Base-by-base conservation (phyloP, 2,888 invertebrate species). In the Campopleginae sp. region DNA sequence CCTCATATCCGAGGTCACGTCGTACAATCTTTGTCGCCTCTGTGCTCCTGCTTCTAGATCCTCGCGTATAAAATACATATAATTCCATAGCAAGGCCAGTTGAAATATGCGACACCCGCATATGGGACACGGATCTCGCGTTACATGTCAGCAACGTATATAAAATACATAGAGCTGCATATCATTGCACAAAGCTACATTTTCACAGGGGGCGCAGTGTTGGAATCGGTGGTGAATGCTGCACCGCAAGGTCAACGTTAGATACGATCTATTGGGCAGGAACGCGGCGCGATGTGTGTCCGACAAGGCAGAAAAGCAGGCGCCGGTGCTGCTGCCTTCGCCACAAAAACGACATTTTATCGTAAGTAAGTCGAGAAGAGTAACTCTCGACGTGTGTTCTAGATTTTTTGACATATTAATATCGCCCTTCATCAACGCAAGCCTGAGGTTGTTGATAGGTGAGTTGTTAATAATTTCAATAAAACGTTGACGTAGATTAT, bases 41-140 rank as follows among this genome's bases (percentile, higher is more conserved):
- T 54, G 23, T 27, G 27, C 4, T 58, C 5, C 51, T 51, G n/a
- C 12, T 58, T 58, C 54, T 51, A 51, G n/a, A 51, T 51, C n/a
- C n/a, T n/a, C 48, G n/a, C 54, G 27, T 27, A 27, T 58, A 4
- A 58, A 58, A 58, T 58, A 27, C 5, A 58, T 17, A 54, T 23
- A 58, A 58, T 82, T 83, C 74, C 71, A 80, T 77, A 80, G 71
- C 66, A 81, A 86, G 84, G 87, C 80, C 84, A 71, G 81, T 75
- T 87, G 78, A 89, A 88, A 86, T 87, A 87, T 87, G 88, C 87
- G 86, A 87, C 89, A 88, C 89, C 89, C 90, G 89, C 89, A 89
- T 90, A 90, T 89, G 87, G 90, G 90, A 89, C 90, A 88, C 89
- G 89, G 88, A 88, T 90, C 89, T 90, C 89, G 88, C 85, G 88